Percentiles rank a stretch among this genome's conserved stretches.
Conservation (phyloP, 2,888 invertebrate genomes). For the Copidosoma aretas region DNA sequence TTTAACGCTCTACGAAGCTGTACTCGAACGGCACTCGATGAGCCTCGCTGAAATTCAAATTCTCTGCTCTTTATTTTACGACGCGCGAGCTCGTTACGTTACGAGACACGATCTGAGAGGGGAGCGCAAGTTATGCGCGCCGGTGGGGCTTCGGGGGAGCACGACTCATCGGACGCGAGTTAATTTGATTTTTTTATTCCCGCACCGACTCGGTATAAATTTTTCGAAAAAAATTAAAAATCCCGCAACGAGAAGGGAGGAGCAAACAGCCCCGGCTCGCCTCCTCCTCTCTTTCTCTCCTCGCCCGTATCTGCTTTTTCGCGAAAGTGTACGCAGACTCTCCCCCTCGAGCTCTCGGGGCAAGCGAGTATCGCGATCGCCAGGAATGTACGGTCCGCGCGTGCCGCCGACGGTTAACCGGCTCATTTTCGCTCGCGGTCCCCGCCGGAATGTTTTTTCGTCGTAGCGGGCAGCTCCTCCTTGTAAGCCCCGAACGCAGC, state of each 20-base stretch:
- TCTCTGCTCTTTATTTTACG: background rate
- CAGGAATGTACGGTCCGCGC: conserved; percentile 54
- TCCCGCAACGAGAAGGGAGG: background rate
- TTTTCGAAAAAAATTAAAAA: too few species aligned
- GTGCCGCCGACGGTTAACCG: conserved; percentile 60
- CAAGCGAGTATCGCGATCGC: conserved; percentile 58
- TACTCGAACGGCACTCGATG: too few species aligned
- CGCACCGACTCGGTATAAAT: background rate
- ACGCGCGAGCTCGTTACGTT: background rate
- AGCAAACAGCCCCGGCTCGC: conserved; percentile 8
- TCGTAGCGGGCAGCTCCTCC: too few species aligned
- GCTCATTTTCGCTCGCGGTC: conserved; percentile 59
- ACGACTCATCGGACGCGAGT: background rate
- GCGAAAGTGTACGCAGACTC: background rate
- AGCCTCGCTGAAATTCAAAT: too few species aligned
- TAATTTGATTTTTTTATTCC: background rate
- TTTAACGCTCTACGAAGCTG: too few species aligned
- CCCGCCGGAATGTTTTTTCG: too few species aligned
- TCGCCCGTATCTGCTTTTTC: background rate
- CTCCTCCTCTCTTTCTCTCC: conserved; percentile 14
- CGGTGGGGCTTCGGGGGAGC: background rate
- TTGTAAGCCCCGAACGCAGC: background rate
- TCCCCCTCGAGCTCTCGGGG: background rate
- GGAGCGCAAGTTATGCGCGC: too few species aligned
- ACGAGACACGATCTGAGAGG: too few species aligned